phyloP scores from a whole-genome alignment of 2,113 vertebrate species.

The Sorex araneus region DNA sequence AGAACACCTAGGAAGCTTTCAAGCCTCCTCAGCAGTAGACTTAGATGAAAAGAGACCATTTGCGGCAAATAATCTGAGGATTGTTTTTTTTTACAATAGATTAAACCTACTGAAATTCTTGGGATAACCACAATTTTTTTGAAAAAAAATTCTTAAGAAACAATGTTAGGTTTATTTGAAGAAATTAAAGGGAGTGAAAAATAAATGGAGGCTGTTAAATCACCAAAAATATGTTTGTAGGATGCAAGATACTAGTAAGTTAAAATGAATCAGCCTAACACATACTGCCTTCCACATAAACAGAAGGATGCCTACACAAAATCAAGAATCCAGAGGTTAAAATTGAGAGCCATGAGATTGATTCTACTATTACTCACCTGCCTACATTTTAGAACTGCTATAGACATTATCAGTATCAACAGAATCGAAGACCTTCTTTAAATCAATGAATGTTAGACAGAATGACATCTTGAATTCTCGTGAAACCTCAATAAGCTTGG shows the following conservation, averaged over 20 bases:
- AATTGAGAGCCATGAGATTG: neutral
- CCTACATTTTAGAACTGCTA: slow-evolving; percentile 24
- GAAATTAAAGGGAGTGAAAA: neutral
- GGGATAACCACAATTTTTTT: neutral
- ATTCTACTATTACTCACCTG: slow-evolving; percentile 42
- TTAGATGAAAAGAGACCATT: slow-evolving; percentile 9
- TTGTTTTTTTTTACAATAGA: neutral
- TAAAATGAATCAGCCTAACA: neutral
- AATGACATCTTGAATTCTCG: too few relatives aligned
- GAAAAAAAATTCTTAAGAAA: slow-evolving; percentile 34
- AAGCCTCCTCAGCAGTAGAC: neutral
- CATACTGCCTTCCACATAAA: slow-evolving; percentile 13
- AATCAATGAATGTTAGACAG: too few relatives aligned
- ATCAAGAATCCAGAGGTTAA: neutral
- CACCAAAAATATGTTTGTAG: neutral
- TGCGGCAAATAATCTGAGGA: neutral
- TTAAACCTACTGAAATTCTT: slow-evolving; percentile 17
- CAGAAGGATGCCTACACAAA: neutral
- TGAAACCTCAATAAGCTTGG: too few relatives aligned
- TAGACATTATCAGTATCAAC: too few relatives aligned
- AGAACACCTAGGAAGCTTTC: neutral
- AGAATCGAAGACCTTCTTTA: too few relatives aligned
- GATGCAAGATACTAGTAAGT: slow-evolving; percentile 25
- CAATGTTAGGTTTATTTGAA: slow-evolving; percentile 39
- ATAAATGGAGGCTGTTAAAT: neutral